A percentile compares a stretch with the other conserved stretches of the same genome.
phyloP scores from a whole-genome alignment of 2,113 vertebrate genomes.

The Xyrauchen texanus region DNA sequence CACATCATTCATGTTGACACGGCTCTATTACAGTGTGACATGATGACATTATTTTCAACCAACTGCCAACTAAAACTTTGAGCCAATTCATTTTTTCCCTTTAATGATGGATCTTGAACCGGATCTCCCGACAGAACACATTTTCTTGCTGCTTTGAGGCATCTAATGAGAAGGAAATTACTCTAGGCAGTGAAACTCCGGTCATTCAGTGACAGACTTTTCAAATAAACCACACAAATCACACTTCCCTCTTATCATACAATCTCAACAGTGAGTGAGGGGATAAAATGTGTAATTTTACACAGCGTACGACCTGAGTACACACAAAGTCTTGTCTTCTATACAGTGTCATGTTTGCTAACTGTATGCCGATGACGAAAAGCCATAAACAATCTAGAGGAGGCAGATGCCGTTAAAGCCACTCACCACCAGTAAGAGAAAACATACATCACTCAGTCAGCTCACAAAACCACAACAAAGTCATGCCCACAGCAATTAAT shows the following conservation, averaged over 20 bases:
- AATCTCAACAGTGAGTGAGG: conserved; percentile 17
- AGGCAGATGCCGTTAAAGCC: conserved; percentile 12
- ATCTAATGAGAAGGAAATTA: conserved; percentile 14
- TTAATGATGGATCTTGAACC: background rate
- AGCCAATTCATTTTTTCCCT: background rate
- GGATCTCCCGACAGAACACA: background rate
- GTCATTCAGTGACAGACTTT: conserved; percentile 6
- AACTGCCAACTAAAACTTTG: conserved; percentile 26
- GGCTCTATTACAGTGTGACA: background rate
- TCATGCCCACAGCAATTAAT: conserved; percentile 4
- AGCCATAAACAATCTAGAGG: conserved; percentile 10
- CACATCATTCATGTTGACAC: conserved; percentile 16
- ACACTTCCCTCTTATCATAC: background rate
- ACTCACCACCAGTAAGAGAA: conserved; percentile 7
- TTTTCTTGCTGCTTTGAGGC: background rate
- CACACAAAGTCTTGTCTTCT: no score
- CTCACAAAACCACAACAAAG: conserved; percentile 21
- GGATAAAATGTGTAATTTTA: conserved; percentile 2
- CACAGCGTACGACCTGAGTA: background rate
- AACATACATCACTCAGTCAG: conserved; percentile 29
- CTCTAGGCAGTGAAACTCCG: background rate
- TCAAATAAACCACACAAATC: conserved; percentile 30
- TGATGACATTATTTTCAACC: conserved; percentile 18
- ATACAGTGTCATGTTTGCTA: background rate
- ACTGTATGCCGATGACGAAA: background rate